Evolutionary conservation across 2,888 invertebrate genomes (phyloP), one percentile per base, ranked within the genome.

Genomic region (Pachymerium ferrugineum): DNA sequence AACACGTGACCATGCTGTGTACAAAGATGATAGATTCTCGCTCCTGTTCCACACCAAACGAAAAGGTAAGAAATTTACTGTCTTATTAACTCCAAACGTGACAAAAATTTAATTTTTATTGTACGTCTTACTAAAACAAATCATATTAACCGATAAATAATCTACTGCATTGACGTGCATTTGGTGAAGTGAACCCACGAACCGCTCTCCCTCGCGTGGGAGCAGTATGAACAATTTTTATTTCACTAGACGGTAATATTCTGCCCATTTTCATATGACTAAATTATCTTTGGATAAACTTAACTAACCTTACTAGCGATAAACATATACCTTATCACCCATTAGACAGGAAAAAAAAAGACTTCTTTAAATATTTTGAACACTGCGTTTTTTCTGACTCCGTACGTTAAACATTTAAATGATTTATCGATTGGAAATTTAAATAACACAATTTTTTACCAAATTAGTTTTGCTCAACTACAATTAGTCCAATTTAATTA

Each of bases 1-100:
- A 68, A 22, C 68, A 68, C 68, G 68, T 68, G 68, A 68, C 68
- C 68, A 68, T 16, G 28, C 28, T 30, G 30, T 29, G 68, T 30
- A 68, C 68, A 25, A 68, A 68, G 68, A 68, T 68, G 68, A 68
- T 68, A 68, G 68, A 68, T 28, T 28, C 68, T 30, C 68, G 68
- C 22, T 68, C 30, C 16, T 68, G 68, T 30, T 30, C 30, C 68
- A 68, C 25, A 68, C 68, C 68, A 28, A 30, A 68, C 68, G 68
- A 30, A 30, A 68, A 68, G 68, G 68, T 68, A 68, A 68, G 68
- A 30, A 68, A 30, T 68, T 14, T 12, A 68, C 3, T 30, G 16
- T 35, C 29, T 22, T 8, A 47, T 8, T 8, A 47, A 16, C 16
- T 47, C 8, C 22, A 1, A 1, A n/a, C n/a, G 47, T 19, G 8